phyloP scores from a whole-genome alignment of 2,797 vertebrate genomes.

The Anomalospiza imberbis region DNA sequence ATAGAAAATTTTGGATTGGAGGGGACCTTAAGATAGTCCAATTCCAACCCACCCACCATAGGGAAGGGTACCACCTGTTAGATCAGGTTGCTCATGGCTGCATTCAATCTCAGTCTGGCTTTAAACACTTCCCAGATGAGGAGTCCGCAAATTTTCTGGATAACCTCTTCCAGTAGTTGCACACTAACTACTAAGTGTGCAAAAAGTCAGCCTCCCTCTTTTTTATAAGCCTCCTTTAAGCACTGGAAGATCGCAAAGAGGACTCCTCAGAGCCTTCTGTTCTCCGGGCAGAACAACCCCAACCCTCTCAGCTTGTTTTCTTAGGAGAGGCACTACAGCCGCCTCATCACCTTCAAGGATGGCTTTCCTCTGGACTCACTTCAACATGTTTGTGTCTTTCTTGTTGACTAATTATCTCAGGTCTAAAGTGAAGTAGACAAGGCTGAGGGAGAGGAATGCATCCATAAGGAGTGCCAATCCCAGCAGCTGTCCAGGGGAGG shows the following conservation, averaged over 20 bases:
- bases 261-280: not conserved
- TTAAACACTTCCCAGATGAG: not conserved
- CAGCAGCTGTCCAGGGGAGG: rapidly evolving
- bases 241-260: not conserved
- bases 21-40: not conserved
- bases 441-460: not conserved
- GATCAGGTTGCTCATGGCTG: not conserved
- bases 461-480: not conserved
- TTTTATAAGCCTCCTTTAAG: not conserved
- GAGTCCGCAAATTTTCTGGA: not conserved
- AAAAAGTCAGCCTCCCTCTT: not conserved
- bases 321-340: not conserved
- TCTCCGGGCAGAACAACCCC: not conserved
- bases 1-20: not conserved
- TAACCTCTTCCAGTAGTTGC: not conserved
- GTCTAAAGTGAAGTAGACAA: not conserved
- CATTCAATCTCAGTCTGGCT: not conserved
- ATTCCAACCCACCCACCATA: rapidly evolving
- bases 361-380: not conserved
- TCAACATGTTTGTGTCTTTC: not conserved
- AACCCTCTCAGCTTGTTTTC: not conserved
- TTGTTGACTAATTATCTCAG: not conserved
- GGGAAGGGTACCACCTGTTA: not conserved
- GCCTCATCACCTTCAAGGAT: no score
- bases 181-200: not conserved